Conservation (phyloP, 2,797 vertebrate genomes). For the Meda fulgida region DNA sequence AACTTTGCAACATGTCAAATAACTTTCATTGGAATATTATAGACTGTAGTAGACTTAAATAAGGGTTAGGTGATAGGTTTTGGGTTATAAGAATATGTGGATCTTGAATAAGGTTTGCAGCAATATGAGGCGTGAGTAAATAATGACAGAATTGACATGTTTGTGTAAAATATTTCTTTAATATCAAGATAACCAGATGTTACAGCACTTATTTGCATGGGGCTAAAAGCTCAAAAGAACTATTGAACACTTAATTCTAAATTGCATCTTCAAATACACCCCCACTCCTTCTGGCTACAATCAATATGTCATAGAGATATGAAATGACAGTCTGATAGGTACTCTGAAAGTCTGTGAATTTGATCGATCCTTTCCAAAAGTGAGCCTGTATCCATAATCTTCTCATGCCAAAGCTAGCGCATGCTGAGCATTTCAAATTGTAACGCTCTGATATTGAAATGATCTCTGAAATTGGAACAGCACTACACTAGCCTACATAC, state of each 20-base stretch:
- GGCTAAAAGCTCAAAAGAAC: neutral
- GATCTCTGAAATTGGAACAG: neutral
- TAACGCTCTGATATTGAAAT: conserved; percentile 25
- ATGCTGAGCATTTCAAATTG: conserved; percentile 26
- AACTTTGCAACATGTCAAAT: too few species aligned
- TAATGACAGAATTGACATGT: neutral
- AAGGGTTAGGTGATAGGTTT: too few species aligned
- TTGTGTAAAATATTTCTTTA: neutral
- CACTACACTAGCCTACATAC: neutral
- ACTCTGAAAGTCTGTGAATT: conserved; percentile 39
- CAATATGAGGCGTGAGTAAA: neutral
- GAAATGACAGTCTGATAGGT: conserved; percentile 62
- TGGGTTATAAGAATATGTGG: too few species aligned
- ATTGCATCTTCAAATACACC: conserved; percentile 34
- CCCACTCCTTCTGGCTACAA: conserved; percentile 50
- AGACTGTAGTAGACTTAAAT: too few species aligned
- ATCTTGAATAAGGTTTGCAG: neutral
- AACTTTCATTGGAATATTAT: too few species aligned
- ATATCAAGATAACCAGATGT: neutral
- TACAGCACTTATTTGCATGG: neutral
- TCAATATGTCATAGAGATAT: conserved; percentile 66
- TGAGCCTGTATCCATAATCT: conserved; percentile 36
- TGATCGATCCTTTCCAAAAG: conserved; percentile 60
- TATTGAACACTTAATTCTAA: conserved; percentile 12
- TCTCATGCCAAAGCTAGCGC: conserved; percentile 10